A percentile compares a stretch with the other conserved stretches of the same genome.
Conservation (phyloP, 92 coral and sea anemone genomes). For the Porites cylindrica region DNA sequence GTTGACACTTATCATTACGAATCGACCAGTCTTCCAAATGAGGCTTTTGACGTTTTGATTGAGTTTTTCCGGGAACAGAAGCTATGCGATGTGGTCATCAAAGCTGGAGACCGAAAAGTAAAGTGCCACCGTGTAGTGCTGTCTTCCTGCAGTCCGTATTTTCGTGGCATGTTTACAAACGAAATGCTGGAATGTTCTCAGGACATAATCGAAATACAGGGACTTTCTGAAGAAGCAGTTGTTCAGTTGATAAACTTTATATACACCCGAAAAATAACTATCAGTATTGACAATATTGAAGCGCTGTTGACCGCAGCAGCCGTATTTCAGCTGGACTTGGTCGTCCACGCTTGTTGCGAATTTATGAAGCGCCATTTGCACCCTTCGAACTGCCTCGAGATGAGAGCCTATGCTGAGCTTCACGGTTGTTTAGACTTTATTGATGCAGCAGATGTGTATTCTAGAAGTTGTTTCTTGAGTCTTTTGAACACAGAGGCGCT, state of each 20-base stretch:
- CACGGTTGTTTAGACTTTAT: constrained; percentile 92
- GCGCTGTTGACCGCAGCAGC: constrained; percentile 91
- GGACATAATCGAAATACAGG: constrained; percentile 85
- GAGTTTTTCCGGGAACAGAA: constrained; percentile 85
- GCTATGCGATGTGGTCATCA: constrained; percentile 90
- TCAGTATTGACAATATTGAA: constrained; percentile 90
- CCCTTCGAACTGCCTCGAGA: constrained; percentile 92
- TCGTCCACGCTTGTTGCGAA: constrained; percentile 95
- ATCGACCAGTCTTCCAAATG: constrained; percentile 69
- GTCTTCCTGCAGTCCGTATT: constrained; percentile 95
- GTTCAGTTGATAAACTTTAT: constrained; percentile 82
- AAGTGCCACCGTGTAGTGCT: constrained; percentile 94
- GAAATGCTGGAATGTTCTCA: constrained; percentile 89
- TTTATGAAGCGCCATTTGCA: constrained; percentile 93
- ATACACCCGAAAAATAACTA: constrained; percentile 90
- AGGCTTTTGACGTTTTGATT: constrained; percentile 78
- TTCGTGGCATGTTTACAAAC: constrained; percentile 97
- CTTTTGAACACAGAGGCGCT: constrained; percentile 82
- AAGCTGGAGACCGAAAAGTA: constrained; percentile 85
- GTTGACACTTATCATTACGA: constrained; percentile 80
- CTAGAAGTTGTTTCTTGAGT: constrained; percentile 79
- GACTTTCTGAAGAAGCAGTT: constrained; percentile 90
- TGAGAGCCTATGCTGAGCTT: constrained; percentile 93
- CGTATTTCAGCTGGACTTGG: constrained; percentile 89
- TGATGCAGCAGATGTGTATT: constrained; percentile 82